phyloP scores from a whole-genome alignment of 1,140 invertebrate species.

The Bombus turneri region DNA sequence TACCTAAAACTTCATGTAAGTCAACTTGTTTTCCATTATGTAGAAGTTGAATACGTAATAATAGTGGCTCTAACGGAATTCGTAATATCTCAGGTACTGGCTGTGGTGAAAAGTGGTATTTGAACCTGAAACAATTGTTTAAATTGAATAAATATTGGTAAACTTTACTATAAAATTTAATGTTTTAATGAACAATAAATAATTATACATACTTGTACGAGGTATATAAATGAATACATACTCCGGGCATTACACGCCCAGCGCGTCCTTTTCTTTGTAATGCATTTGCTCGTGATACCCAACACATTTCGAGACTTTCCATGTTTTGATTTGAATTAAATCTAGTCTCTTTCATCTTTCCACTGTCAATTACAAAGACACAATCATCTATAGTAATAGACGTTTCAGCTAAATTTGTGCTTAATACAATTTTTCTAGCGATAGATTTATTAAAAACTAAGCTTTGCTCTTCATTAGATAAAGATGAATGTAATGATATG shows the following conservation, averaged over 20 bases:
- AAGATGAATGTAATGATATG: constrained; percentile 91
- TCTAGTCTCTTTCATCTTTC: constrained; percentile 94
- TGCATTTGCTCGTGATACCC: constrained; percentile 92
- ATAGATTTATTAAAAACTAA: constrained; percentile 86
- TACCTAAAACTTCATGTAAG: constrained; percentile 87
- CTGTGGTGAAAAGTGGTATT: constrained; percentile 85
- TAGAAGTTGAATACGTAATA: constrained; percentile 94
- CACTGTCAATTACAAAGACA: constrained; percentile 94
- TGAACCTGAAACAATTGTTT: constrained; percentile 76
- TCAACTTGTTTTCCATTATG: constrained; percentile 86
- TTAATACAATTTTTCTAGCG: constrained; percentile 93
- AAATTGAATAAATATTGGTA: background rate
- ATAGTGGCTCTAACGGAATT: constrained; percentile 92
- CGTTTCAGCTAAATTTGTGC: constrained; percentile 97
- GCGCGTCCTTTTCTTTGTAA: constrained; percentile 92
- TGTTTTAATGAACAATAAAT: background rate
- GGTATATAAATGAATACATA: constrained; percentile 92
- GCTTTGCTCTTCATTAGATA: constrained; percentile 92
- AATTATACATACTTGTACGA: constrained; percentile 83
- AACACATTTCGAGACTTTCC: constrained; percentile 91
- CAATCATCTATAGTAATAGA: constrained; percentile 97
- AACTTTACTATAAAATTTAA: background rate
- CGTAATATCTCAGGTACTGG: constrained; percentile 93
- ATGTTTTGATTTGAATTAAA: constrained; percentile 93
- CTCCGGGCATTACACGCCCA: constrained; percentile 93